Base-by-base conservation (phyloP, 2,888 invertebrate genomes). In the Erebia ligea region DNA sequence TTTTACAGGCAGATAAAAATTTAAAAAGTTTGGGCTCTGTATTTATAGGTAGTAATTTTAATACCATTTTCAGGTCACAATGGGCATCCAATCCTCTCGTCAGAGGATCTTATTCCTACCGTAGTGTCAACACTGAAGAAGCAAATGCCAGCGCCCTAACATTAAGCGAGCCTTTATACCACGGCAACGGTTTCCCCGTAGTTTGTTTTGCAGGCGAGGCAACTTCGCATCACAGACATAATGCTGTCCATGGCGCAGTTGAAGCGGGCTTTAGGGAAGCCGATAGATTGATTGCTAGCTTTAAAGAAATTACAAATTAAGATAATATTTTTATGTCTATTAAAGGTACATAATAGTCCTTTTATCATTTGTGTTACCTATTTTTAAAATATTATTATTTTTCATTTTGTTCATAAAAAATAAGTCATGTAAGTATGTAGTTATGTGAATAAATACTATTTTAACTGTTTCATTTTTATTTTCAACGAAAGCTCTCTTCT, bases 181-280 rank as follows among this genome's bases (percentile, higher is more conserved):
- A 85, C 48, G 86, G 85, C 0, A 81, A 83, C 48, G 74, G 78
- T 0, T 86, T 87, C 67, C 94, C 95, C 45, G 85, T 94, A 0
- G 84, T 96, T 0, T 94, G 95, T 75, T 96, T 96, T 79, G 96
- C 95, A 1, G 96, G 96, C 0, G 96, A 96, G 82, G 95, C 96
- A 0, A 95, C 96, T 0, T 95, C 95, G n/a, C 93, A 94, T 62
- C 94, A 94, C 76, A 94, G 92, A 79, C 96, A 95, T 81, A 94
- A 94, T 0, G 95, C 96, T 0, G 96, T 95, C 0, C 96, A 97
- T 79, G 97, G 97, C 0, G 97, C 97, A 0, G 85, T 96, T 0
- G 96, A 96, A 80, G 94, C 95, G 15, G 97, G 97, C 0, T 95
- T 95, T 82, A 93, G 97, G 50, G 97, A 97, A 82, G 97, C 97